phyloP scores from a whole-genome alignment of 2,797 vertebrate species.

The Bradypodion ventrale region DNA sequence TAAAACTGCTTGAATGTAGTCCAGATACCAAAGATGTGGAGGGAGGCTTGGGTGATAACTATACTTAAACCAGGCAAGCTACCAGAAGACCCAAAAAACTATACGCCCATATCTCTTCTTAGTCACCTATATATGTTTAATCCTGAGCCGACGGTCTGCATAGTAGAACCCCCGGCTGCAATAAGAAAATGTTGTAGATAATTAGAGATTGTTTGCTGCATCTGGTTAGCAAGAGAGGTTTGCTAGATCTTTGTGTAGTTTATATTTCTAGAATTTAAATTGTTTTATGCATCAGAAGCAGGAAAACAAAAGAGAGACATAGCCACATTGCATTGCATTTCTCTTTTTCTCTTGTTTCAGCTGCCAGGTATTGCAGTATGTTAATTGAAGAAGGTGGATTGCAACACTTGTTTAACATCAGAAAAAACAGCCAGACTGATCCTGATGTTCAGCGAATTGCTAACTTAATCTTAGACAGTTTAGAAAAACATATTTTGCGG shows the following conservation, averaged over 20 bases:
- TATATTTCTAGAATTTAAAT: not conserved
- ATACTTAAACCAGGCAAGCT: too few relatives aligned
- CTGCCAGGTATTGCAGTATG: slow-evolving; percentile 96
- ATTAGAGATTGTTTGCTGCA: not conserved
- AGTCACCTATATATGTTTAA: too few relatives aligned
- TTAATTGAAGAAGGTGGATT: slow-evolving; percentile 95
- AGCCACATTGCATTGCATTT: not conserved
- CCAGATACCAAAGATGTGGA: too few relatives aligned
- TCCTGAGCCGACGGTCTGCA: too few relatives aligned
- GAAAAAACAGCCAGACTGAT: slow-evolving; percentile 89
- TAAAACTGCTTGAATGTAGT: too few relatives aligned
- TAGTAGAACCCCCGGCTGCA: not conserved
- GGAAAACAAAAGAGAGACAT: not conserved
- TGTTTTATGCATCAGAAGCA: not conserved
- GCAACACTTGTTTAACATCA: slow-evolving; percentile 89
- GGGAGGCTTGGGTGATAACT: too few relatives aligned
- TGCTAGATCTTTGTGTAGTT: not conserved
- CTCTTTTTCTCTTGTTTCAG: slow-evolving; percentile 67
- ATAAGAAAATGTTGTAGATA: not conserved
- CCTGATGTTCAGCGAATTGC: slow-evolving; percentile 87
- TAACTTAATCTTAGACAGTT: slow-evolving; percentile 90
- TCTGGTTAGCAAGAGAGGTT: not conserved
- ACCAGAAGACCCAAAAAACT: too few relatives aligned
- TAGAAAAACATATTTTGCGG: slow-evolving; percentile 89
- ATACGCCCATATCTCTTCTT: too few relatives aligned